phyloP scores from a whole-genome alignment of 2,888 invertebrate genomes.

The Globia sparganii region DNA sequence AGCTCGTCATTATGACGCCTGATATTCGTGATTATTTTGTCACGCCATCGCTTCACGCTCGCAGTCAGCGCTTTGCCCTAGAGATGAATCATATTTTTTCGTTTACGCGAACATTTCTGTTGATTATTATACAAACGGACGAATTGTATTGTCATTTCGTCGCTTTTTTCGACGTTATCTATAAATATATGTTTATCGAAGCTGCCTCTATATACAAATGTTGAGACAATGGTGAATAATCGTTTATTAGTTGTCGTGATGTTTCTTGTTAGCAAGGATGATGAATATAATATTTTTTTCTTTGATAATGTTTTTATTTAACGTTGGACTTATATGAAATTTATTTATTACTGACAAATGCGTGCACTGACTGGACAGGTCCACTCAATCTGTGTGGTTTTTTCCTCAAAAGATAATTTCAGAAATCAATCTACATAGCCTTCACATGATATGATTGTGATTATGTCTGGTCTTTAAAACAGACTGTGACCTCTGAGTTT shows the following conservation, averaged over 20 bases:
- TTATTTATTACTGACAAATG: too few species aligned
- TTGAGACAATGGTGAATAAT: neutral
- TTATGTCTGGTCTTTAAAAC: too few species aligned
- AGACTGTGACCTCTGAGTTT: too few species aligned
- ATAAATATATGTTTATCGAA: conserved; percentile 13
- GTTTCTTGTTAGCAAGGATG: too few species aligned
- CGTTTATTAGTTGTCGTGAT: neutral
- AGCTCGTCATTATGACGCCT: neutral
- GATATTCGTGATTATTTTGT: neutral
- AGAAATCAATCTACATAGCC: too few species aligned
- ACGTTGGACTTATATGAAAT: neutral
- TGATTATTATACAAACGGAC: conserved; percentile 59
- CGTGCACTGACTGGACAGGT: too few species aligned
- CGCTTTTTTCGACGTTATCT: conserved; percentile 21
- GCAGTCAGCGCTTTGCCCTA: neutral
- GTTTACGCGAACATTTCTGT: conserved; percentile 42
- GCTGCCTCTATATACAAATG: conserved; percentile 7
- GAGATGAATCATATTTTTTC: conserved; percentile 53
- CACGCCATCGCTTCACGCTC: conserved; percentile 6
- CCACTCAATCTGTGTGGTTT: too few species aligned
- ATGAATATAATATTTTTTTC: too few species aligned
- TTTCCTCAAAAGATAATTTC: too few species aligned
- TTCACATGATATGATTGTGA: too few species aligned
- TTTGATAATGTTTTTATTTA: neutral
- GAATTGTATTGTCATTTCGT: conserved; percentile 43